Conservation (phyloP, 2,888 invertebrate species). For the Himalopsyche japonica region DNA sequence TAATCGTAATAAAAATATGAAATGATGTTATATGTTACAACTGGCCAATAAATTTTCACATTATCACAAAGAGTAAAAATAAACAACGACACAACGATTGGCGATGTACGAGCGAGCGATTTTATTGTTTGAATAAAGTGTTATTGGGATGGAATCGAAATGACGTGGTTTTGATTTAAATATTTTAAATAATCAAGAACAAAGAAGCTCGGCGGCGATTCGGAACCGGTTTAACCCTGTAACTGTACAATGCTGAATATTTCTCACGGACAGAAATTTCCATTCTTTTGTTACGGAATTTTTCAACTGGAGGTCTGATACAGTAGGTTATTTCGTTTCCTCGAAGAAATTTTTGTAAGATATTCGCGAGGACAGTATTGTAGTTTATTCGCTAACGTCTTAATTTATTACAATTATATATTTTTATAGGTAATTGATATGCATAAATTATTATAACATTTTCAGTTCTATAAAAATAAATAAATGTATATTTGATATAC, state of each 20-base stretch:
- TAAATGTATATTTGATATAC: too few relatives aligned
- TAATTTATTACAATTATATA: too few relatives aligned
- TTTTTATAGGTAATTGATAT: too few relatives aligned
- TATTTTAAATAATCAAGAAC: constrained; percentile 1
- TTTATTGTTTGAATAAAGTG: background rate
- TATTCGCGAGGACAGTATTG: background rate
- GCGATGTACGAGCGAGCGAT: background rate
- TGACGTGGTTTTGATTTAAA: background rate
- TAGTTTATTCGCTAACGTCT: too few relatives aligned
- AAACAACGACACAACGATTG: background rate
- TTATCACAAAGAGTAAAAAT: background rate
- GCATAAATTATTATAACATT: too few relatives aligned
- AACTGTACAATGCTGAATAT: background rate
- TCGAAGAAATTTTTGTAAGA: background rate
- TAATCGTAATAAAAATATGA: too few relatives aligned
- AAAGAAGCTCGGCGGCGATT: background rate
- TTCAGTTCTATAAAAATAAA: too few relatives aligned
- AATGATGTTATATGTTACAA: too few relatives aligned
- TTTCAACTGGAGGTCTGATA: background rate
- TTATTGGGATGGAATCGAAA: background rate
- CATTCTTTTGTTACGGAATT: background rate
- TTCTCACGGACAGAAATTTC: background rate
- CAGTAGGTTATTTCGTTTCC: background rate
- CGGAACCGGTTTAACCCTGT: background rate
- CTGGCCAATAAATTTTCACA: background rate